Evolutionary conservation across 1,140 invertebrate genomes (phyloP).

Genomic region (Scaptomyza pallida): DNA sequence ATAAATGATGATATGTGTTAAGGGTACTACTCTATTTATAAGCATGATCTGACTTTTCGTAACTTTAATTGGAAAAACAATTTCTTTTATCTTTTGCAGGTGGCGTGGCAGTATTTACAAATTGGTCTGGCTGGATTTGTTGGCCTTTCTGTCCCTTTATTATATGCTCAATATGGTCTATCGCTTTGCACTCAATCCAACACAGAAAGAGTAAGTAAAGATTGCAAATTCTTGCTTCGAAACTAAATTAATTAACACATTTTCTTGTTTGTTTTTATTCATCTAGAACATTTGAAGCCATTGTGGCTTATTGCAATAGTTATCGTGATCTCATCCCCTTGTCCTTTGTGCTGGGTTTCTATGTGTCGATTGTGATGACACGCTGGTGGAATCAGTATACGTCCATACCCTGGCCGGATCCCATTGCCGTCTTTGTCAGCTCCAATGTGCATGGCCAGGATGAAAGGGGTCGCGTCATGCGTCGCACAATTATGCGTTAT

Average conservation of each 20-base stretch:
- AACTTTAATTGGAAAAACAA: conserved; percentile 1
- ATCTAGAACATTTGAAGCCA: conserved; percentile 89
- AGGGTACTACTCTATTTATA: conserved; percentile 52
- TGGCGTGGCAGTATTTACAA: conserved; percentile 99
- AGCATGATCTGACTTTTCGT: conserved; percentile 28
- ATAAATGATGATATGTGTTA: conserved; percentile 38
- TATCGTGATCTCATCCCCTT: conserved; percentile 93
- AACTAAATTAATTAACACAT: not conserved
- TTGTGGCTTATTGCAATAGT: conserved; percentile 91
- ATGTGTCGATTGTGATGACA: conserved; percentile 96
- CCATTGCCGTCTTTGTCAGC: conserved; percentile 92
- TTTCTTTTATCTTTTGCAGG: conserved; percentile 86
- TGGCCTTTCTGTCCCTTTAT: conserved; percentile 94
- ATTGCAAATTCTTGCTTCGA: not conserved
- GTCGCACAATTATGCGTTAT: conserved; percentile 93
- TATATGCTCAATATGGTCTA: conserved; percentile 94
- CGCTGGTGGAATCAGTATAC: conserved; percentile 97
- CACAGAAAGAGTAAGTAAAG: conserved; percentile 90
- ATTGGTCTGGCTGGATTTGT: conserved; percentile 95
- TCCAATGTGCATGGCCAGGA: conserved; percentile 87
- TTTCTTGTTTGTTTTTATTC: not conserved
- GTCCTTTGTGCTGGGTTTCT: conserved; percentile 95
- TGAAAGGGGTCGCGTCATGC: conserved; percentile 93
- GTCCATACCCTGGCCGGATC: conserved; percentile 91
- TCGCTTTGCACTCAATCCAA: conserved; percentile 90